Conservation (phyloP, 2,797 vertebrate genomes). For the Siniperca obscura region DNA sequence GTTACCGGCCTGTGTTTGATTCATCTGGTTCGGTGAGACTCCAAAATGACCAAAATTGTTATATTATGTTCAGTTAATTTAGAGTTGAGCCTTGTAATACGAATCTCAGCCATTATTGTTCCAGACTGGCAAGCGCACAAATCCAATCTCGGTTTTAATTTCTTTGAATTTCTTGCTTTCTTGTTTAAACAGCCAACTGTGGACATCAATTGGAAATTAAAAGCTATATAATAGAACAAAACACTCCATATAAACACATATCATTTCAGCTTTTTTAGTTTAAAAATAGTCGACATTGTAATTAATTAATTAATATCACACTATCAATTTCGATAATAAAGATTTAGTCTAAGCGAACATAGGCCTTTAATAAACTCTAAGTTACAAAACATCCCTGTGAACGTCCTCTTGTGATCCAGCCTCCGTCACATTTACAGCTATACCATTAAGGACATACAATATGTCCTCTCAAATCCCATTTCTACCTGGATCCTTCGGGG, state of each 20-base stretch:
- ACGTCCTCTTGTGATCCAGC: conserved; percentile 35
- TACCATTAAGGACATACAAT: conserved; percentile 16
- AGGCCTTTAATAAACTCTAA: not conserved
- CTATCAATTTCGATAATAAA: not conserved
- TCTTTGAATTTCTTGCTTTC: not conserved
- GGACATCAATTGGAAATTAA: not conserved
- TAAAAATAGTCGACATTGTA: not conserved
- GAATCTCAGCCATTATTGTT: not conserved
- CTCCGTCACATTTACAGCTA: not conserved
- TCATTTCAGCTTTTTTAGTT: rapidly evolving
- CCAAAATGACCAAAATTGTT: not conserved
- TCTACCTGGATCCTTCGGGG: conserved; percentile 19
- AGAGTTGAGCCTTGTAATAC: not conserved
- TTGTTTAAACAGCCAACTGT: not conserved
- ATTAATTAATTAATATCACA: not conserved
- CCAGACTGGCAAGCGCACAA: not conserved
- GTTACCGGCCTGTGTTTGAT: too few species aligned
- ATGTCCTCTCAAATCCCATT: conserved; percentile 36
- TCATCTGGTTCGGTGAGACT: not conserved
- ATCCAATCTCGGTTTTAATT: conserved; percentile 32
- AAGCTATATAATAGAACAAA: too few species aligned
- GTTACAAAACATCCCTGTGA: conserved; percentile 5
- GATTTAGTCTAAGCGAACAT: not conserved
- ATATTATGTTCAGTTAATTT: not conserved
- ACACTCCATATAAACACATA: not conserved